phyloP scores from a whole-genome alignment of 2,797 vertebrate species.

The Hozukius guyotensis region DNA sequence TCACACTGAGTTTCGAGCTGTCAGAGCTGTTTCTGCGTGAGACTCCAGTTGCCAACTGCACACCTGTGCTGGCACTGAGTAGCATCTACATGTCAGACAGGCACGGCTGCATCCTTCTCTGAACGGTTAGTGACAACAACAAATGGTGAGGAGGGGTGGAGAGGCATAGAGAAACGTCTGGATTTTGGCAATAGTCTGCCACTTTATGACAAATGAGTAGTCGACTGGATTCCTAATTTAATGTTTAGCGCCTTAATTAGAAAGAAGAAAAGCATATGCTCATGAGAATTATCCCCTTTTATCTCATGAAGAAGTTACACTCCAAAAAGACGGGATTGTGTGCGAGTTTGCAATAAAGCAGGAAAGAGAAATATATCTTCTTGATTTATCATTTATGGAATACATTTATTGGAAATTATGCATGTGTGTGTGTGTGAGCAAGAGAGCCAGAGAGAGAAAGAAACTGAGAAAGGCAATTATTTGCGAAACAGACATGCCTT shows the following conservation, averaged over 20 bases:
- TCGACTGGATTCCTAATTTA: constrained; percentile 38
- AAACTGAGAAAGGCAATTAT: neutral
- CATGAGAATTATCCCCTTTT: constrained; percentile 8
- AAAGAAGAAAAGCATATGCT: constrained; percentile 46
- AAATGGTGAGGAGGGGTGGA: constrained; percentile 34
- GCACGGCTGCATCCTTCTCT: constrained; percentile 31
- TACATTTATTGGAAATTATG: constrained; percentile 4
- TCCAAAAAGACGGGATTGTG: neutral
- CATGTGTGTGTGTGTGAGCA: neutral
- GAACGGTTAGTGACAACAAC: constrained; percentile 51
- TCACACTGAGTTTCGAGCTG: constrained; percentile 40
- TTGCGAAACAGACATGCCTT: neutral
- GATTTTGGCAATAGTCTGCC: constrained; percentile 36
- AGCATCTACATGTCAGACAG: constrained; percentile 48
- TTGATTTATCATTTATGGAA: constrained; percentile 49
- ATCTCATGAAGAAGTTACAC: constrained; percentile 19
- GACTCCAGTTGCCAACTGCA: constrained; percentile 31
- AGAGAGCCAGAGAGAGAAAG: neutral
- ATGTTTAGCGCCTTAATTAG: constrained; percentile 56
- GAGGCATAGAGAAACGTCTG: constrained; percentile 35
- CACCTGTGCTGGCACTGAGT: constrained; percentile 54
- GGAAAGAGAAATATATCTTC: constrained; percentile 1
- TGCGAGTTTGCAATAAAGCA: neutral
- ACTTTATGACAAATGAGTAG: constrained; percentile 47
- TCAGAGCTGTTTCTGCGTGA: constrained; percentile 38